Base-by-base conservation (phyloP, 2,797 vertebrate genomes). In the Typhlichthys subterraneus region DNA sequence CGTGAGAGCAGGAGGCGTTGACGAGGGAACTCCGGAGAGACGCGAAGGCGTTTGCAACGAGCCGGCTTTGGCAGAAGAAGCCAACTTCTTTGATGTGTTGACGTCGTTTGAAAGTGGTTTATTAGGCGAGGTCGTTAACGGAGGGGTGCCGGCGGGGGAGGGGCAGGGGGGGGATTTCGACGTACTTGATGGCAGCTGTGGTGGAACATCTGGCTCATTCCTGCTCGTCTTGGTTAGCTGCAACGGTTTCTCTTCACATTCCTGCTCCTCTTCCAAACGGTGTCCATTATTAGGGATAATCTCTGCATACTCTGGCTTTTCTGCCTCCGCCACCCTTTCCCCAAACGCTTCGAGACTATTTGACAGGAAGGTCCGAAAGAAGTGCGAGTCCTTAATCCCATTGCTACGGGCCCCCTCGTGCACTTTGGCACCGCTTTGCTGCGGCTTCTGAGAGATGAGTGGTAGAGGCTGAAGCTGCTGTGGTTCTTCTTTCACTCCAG, bases 291-390 rank as follows among this genome's bases (percentile, higher is more conserved):
- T 79, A 38, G 89, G 86, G 46, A 87, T 76, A 13, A 88, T 90
- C 62, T 90, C 83, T 15, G 71, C 59, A 12, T 77, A 65, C 33
- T 63, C 85, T 17, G 73, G 72, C 2, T 38, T 76, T 5, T 49
- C 60, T 9, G 12, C 59, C 14, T 84, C 81, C 23, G 68, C 38
- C 23, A 79, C 84, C 75, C 82, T 79, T 57, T 91, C 92, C 15
- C 87, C 91, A 72, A 91, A 91, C 4, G 91, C 88, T 53, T 92
- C 91, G 9, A 93, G 79, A 52, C 87, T 92, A 77, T 90, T 91
- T 15, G 91, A 78, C 79, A 93, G 76, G 76, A 93, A 93, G 49
- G 86, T 87, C 86, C 93, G 91, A 66, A 93, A 93, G 84, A 92
- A 93, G 69, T 92, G 84, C 4, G 90, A 80, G 63, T 82, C 86